Evolutionary conservation across 2,113 vertebrate genomes (phyloP).

Genomic region (Miniopterus natalensis): DNA sequence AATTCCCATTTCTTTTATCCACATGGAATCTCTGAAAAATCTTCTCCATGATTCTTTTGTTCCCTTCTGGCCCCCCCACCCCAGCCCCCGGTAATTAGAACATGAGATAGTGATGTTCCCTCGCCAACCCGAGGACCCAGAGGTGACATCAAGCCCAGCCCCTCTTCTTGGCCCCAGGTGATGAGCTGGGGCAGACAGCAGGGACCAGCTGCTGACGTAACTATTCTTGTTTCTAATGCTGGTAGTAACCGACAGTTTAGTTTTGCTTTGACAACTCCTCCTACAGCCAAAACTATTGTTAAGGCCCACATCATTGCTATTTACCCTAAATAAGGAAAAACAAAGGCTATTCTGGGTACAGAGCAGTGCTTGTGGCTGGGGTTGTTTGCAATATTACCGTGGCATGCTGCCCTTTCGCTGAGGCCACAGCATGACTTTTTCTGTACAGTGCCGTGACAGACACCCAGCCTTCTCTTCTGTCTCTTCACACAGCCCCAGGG

Average conservation of each 20-base stretch:
- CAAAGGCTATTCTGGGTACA: slow-evolving; percentile 59
- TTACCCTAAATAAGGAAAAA: slow-evolving; percentile 71
- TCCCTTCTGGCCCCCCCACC: background rate
- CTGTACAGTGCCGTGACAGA: background rate
- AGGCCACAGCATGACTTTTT: background rate
- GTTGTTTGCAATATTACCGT: background rate
- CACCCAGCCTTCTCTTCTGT: background rate
- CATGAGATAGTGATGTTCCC: background rate
- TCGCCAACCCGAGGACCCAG: background rate
- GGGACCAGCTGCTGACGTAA: background rate
- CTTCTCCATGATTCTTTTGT: background rate
- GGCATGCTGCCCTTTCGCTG: background rate
- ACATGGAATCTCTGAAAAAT: background rate
- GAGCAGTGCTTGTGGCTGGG: background rate
- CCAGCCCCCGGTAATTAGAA: background rate
- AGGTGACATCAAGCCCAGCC: background rate
- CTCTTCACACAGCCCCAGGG: slow-evolving; percentile 33
- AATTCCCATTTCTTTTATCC: slow-evolving; percentile 16
- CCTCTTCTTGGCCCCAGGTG: slow-evolving; percentile 17
- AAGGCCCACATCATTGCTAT: slow-evolving; percentile 31
- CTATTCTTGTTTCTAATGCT: slow-evolving; percentile 27
- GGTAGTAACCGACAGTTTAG: slow-evolving; percentile 58
- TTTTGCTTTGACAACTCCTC: slow-evolving; percentile 76
- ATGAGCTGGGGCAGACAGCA: background rate
- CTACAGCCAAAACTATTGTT: slow-evolving; percentile 69